These are phyloP conservation scores for Clupea harengus DNA, from an alignment of 2,113 vertebrate species.

Conservation along the genomic window DNA sequence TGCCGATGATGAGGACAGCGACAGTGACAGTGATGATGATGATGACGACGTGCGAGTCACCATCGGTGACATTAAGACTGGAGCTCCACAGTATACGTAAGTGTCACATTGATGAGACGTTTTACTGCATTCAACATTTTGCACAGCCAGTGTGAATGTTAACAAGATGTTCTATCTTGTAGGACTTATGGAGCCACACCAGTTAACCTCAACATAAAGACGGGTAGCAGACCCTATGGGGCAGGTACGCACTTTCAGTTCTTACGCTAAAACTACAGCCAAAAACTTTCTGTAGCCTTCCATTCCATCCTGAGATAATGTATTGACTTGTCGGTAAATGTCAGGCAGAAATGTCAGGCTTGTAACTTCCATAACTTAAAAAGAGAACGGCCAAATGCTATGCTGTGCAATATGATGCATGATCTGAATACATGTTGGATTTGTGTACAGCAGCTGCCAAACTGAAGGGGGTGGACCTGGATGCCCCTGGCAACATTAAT, in stretches of 20 bases:
- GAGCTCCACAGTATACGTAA: conserved; percentile 93
- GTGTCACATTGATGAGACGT: conserved; percentile 43
- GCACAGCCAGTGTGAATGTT: neutral
- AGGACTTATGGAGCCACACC: conserved; percentile 90
- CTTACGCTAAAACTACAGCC: neutral
- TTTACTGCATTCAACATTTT: neutral
- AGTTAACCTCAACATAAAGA: conserved; percentile 98
- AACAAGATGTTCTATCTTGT: conserved; percentile 32
- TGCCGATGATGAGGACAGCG: conserved; percentile 87
- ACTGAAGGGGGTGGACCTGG: conserved; percentile 92
- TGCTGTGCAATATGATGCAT: neutral
- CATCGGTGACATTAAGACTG: conserved; percentile 98
- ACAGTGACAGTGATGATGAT: conserved; percentile 93
- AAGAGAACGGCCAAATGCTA: neutral
- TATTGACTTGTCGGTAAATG: neutral
- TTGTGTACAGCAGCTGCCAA: conserved; percentile 64
- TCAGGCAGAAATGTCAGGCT: neutral
- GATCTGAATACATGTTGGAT: neutral
- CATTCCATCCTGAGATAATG: neutral
- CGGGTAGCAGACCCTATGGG: conserved; percentile 85
- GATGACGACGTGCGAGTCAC: conserved; percentile 91
- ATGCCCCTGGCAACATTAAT: conserved; percentile 92
- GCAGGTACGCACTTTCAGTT: conserved; percentile 59
- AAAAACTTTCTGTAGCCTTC: neutral
- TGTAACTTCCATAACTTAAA: neutral